Evolutionary conservation across 2,888 invertebrate species (phyloP).

Genomic region (Chrysodeixis includens): DNA sequence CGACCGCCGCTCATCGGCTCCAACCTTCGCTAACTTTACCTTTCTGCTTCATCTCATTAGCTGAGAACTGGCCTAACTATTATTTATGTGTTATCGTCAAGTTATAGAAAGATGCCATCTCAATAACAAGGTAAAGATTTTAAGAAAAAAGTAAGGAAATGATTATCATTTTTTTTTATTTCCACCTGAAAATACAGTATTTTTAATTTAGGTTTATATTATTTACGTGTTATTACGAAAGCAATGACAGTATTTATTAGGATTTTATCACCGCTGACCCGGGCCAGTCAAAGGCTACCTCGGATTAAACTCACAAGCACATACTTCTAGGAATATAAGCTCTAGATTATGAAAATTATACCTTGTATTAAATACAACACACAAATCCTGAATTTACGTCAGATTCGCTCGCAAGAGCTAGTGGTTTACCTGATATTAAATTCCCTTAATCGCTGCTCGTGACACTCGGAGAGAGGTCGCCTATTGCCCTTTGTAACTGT

Average conservation of each 20-base stretch:
- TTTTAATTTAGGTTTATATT: too few relatives aligned
- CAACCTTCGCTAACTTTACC: conserved; percentile 46
- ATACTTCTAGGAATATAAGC: not conserved
- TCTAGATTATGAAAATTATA: not conserved
- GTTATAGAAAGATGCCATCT: not conserved
- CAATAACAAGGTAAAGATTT: not conserved
- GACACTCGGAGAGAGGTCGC: not conserved
- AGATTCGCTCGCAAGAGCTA: not conserved
- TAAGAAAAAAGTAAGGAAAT: too few relatives aligned
- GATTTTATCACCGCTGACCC: not conserved
- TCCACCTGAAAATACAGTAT: too few relatives aligned
- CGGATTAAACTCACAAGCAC: too few relatives aligned
- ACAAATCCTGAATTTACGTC: not conserved
- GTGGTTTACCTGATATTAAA: conserved; percentile 1
- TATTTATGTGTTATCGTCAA: conserved; percentile 27
- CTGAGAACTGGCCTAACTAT: conserved; percentile 28
- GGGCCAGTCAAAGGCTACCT: not conserved
- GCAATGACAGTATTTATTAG: too few relatives aligned
- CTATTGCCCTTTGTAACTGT: conserved; percentile 15
- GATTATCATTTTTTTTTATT: too few relatives aligned
- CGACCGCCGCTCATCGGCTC: conserved; percentile 41
- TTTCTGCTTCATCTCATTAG: conserved; percentile 28
- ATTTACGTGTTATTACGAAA: too few relatives aligned
- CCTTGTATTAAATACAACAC: not conserved
- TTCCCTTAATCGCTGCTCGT: conserved; percentile 4